These are phyloP conservation scores for Clarias magur DNA, from an alignment of 2,113 vertebrate species.

Conservation along the genomic window DNA sequence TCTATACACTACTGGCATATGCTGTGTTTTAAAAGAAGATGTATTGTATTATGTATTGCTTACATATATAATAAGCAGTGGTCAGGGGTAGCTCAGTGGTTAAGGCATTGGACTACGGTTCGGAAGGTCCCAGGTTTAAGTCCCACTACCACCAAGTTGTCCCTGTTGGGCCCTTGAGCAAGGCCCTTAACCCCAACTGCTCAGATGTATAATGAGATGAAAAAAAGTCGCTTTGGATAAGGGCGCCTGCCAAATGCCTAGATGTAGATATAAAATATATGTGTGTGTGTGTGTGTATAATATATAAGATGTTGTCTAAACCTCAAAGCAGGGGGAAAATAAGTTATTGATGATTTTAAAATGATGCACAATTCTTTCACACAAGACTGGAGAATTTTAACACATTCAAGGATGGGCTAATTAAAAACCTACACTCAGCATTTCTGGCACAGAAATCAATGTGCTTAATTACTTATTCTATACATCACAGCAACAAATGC, in stretches of 20 bases:
- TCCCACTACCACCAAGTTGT: no score
- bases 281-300: no score
- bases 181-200: no score
- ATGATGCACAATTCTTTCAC: conserved; percentile 49
- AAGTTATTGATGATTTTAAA: conserved; percentile 28
- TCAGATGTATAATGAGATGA: no score
- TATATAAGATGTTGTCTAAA: not conserved
- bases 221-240: no score
- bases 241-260: no score
- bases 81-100: no score
- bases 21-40: not conserved
- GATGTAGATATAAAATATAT: no score
- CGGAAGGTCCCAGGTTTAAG: no score
- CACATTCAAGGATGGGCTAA: conserved; percentile 70
- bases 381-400: conserved; percentile 65
- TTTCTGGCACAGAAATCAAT: conserved; percentile 64
- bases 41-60: not conserved
- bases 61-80: no score
- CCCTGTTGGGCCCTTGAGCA: no score
- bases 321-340: not conserved
- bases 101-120: no score
- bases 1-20: not conserved
- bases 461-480: conserved; percentile 72
- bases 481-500: conserved; percentile 62
- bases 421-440: conserved; percentile 72